Evolutionary conservation across 1,140 invertebrate species (phyloP).

Genomic region (Bicyclus anynana): DNA sequence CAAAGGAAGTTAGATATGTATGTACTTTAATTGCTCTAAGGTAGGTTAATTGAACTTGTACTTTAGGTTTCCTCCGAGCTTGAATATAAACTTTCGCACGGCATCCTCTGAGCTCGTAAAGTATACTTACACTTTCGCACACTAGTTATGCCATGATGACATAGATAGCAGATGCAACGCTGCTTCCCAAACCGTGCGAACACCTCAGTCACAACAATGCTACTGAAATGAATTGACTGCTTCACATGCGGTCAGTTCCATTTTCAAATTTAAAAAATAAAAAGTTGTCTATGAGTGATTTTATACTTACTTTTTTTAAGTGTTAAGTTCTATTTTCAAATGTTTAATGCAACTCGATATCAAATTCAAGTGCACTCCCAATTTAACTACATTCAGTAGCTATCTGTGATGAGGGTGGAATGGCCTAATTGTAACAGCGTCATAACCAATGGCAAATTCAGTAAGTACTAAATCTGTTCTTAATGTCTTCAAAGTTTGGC

Average conservation of each 20-base stretch:
- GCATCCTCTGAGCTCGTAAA: neutral
- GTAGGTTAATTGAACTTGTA: neutral
- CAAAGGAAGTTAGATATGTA: neutral
- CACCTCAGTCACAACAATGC: slow-evolving; percentile 64
- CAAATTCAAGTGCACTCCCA: no score
- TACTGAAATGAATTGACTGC: slow-evolving; percentile 64
- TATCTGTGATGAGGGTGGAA: neutral
- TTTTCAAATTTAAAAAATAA: slow-evolving; percentile 27
- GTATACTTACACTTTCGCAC: slow-evolving; percentile 29
- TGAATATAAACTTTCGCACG: no score
- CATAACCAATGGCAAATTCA: neutral
- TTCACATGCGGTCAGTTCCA: slow-evolving; percentile 35
- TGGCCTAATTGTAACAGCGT: neutral
- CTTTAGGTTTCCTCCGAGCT: slow-evolving; percentile 13
- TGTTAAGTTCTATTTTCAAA: slow-evolving; percentile 6
- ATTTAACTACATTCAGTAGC: no score
- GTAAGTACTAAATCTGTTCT: neutral
- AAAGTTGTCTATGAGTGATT: neutral
- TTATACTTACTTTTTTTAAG: neutral
- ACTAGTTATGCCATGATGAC: slow-evolving; percentile 30
- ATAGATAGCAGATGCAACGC: slow-evolving; percentile 50
- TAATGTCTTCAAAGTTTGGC: no score
- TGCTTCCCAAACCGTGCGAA: slow-evolving; percentile 49
- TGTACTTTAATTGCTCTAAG: neutral
- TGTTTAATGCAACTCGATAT: no score